Evolutionary conservation across 2,797 vertebrate species (phyloP).

Genomic region (Myiotriccus ornatus): DNA sequence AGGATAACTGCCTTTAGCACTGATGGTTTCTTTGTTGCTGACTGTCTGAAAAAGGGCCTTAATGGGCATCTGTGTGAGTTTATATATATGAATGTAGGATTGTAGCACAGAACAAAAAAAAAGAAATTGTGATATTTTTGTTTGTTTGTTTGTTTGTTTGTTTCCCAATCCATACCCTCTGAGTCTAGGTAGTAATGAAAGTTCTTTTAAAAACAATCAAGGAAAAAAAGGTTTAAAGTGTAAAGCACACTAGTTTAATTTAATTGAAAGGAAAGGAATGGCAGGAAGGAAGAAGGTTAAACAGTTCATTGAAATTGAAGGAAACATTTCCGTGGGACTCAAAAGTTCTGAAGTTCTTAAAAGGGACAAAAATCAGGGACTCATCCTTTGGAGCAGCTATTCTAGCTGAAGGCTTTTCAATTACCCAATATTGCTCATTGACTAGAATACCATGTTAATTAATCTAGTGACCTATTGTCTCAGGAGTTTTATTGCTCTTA

Average conservation of each 20-base stretch:
- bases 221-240: not conserved
- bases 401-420: conserved; percentile 21
- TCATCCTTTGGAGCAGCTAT: not conserved
- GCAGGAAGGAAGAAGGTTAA: conserved; percentile 6
- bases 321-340: conserved; percentile 4
- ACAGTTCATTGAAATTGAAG: not conserved
- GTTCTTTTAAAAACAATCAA: not conserved
- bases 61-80: not conserved
- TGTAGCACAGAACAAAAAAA: not conserved
- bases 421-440: not conserved
- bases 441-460: conserved; percentile 22
- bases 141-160: not conserved
- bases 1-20: not conserved
- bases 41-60: not conserved
- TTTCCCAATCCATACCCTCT: not conserved
- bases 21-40: not conserved
- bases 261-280: not conserved
- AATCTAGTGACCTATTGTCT: not conserved
- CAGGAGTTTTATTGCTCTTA: not conserved
- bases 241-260: not conserved
- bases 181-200: not conserved
- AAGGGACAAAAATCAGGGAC: conserved; percentile 2
- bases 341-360: conserved; percentile 14
- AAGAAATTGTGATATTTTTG: not conserved
- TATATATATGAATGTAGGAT: not conserved